Conservation (phyloP, 2,797 vertebrate species). For the Chelon labrosus region DNA sequence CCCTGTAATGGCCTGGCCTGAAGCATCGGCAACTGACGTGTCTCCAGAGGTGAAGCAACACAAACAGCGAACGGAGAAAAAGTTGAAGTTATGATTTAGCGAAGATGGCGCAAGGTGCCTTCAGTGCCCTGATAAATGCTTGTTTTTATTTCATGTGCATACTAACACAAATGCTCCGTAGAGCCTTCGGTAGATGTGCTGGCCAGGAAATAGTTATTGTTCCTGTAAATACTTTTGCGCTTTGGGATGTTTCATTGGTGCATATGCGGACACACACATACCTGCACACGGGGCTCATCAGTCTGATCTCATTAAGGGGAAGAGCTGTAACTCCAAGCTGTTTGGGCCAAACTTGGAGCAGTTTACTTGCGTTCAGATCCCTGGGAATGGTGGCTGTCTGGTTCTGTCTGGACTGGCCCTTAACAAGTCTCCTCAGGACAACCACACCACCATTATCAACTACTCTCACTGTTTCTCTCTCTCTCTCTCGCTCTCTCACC, state of each 20-base stretch:
- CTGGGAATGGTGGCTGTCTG: constrained; percentile 64
- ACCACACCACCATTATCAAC: constrained; percentile 74
- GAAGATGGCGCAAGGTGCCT: constrained; percentile 45
- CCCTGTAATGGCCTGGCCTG: constrained; percentile 51
- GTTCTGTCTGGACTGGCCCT: constrained; percentile 76
- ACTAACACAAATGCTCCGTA: constrained; percentile 32
- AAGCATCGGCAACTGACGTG: constrained; percentile 41
- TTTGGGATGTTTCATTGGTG: constrained; percentile 54
- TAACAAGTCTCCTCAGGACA: constrained; percentile 83
- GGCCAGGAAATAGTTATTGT: constrained; percentile 50
- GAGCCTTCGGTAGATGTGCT: constrained; percentile 46
- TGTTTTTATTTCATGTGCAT: constrained; percentile 22
- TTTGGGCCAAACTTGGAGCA: constrained; percentile 78
- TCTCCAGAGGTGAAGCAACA: constrained; percentile 58
- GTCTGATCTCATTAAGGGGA: constrained; percentile 71
- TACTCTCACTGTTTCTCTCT: constrained; percentile 55
- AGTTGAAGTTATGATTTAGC: constrained; percentile 32
- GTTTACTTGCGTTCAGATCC: constrained; percentile 78
- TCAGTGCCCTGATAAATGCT: constrained; percentile 43
- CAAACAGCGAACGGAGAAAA: constrained; percentile 38
- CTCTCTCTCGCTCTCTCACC: constrained; percentile 57
- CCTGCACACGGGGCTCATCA: constrained; percentile 53
- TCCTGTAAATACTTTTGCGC: constrained; percentile 59
- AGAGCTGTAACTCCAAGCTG: constrained; percentile 77
- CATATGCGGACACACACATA: constrained; percentile 26